These are phyloP conservation scores for Charina bottae DNA, from an alignment of 2,113 vertebrate species.

Conservation along the genomic window DNA sequence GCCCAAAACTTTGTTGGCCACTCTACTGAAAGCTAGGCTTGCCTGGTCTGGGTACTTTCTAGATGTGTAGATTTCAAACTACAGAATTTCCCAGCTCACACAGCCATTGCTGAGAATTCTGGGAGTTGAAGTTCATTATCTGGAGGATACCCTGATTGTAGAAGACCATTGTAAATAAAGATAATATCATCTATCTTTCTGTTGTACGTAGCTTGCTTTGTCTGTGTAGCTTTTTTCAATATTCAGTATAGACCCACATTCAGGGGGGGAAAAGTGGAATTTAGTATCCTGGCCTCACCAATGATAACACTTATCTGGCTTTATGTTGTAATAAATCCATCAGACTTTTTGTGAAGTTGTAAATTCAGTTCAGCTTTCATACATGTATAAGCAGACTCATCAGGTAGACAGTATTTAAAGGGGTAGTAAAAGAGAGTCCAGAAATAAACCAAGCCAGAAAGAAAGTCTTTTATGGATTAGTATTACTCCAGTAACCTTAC, in stretches of 20 bases:
- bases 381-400: neutral
- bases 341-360: neutral
- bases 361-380: neutral
- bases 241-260: neutral
- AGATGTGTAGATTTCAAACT: neutral
- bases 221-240: neutral
- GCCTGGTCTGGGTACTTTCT: neutral
- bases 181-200: neutral
- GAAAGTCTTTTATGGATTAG: too few species aligned
- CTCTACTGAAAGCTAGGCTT: neutral
- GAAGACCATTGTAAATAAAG: neutral
- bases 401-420: neutral
- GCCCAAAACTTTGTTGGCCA: neutral
- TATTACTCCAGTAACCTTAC: neutral
- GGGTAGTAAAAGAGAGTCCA: neutral
- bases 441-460: neutral
- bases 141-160: neutral
- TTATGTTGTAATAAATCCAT: neutral
- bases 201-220: neutral
- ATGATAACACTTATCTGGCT: neutral
- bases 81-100: neutral
- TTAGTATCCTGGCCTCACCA: neutral
- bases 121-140: neutral
- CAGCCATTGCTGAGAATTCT: neutral
- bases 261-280: neutral